A percentile compares a stretch with the other conserved stretches of the same genome.
Conservation (phyloP, 2,113 vertebrate species). For the Pandion haliaetus region DNA sequence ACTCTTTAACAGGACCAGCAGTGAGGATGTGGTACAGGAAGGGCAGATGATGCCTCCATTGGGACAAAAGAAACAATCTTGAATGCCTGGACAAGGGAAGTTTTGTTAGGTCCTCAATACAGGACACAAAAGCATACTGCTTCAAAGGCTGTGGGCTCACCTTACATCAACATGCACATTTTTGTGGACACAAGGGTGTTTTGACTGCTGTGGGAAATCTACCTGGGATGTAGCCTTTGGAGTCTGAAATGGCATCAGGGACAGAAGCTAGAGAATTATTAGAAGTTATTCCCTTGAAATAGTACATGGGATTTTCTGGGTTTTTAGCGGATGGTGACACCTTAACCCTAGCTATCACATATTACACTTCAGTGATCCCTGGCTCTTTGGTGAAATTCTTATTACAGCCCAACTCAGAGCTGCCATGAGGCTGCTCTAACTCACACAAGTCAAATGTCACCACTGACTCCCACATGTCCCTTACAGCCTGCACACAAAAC, state of each 20-base stretch:
- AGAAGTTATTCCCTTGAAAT: background rate
- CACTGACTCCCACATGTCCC: background rate
- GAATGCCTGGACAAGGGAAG: background rate
- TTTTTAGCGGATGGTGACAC: background rate
- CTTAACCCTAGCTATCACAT: background rate
- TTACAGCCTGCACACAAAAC: background rate
- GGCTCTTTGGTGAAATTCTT: background rate
- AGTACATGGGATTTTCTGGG: fast-evolving
- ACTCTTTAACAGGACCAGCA: background rate
- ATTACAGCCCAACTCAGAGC: background rate
- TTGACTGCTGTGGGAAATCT: background rate
- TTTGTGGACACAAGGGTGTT: background rate
- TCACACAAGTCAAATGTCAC: fast-evolving
- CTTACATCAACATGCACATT: fast-evolving
- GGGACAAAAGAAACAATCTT: background rate
- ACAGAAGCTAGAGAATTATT: background rate
- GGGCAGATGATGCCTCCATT: background rate
- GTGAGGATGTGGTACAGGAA: background rate
- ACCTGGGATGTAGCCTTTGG: background rate
- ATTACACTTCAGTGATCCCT: background rate
- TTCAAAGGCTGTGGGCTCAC: background rate
- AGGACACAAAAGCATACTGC: background rate
- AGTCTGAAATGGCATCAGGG: background rate
- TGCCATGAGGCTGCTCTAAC: background rate
- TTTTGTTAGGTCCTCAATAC: background rate